Conservation (phyloP, 2,113 vertebrate species). For the Clarias magur region DNA sequence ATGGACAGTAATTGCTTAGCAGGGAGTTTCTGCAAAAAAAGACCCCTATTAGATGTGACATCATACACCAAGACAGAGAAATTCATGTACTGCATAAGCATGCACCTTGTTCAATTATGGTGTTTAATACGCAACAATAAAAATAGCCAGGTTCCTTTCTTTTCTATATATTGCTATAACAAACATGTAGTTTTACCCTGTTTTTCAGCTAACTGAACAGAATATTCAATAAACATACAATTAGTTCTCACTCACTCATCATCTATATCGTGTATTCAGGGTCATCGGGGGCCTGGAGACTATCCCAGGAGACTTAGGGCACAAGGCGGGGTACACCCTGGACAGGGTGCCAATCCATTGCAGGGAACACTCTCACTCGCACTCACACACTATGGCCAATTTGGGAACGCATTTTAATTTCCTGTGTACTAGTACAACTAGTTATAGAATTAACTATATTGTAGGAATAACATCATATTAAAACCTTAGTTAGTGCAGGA, state of each 20-base stretch:
- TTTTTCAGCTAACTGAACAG: neutral
- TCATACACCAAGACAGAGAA: neutral
- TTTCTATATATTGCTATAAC: neutral
- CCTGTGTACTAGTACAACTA: neutral
- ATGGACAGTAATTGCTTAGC: slow-evolving; percentile 11
- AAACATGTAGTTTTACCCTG: neutral
- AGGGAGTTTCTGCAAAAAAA: neutral
- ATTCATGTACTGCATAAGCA: neutral
- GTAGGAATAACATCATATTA: neutral
- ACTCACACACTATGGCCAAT: no score
- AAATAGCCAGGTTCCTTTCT: neutral
- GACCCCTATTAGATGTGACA: neutral
- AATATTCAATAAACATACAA: neutral
- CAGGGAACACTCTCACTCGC: no score
- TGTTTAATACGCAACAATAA: neutral
- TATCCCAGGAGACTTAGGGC: no score
- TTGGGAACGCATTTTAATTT: neutral
- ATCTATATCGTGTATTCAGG: no score
- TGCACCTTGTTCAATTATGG: neutral
- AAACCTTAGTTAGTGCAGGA: neutral
- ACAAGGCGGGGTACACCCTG: no score
- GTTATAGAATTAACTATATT: neutral
- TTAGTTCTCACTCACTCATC: no score
- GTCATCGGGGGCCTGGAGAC: no score
- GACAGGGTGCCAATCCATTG: no score